Evolutionary conservation across 2,797 vertebrate species (phyloP), one percentile per base, ranked within the genome.

Genomic region (Rhabdomys pumilio): DNA sequence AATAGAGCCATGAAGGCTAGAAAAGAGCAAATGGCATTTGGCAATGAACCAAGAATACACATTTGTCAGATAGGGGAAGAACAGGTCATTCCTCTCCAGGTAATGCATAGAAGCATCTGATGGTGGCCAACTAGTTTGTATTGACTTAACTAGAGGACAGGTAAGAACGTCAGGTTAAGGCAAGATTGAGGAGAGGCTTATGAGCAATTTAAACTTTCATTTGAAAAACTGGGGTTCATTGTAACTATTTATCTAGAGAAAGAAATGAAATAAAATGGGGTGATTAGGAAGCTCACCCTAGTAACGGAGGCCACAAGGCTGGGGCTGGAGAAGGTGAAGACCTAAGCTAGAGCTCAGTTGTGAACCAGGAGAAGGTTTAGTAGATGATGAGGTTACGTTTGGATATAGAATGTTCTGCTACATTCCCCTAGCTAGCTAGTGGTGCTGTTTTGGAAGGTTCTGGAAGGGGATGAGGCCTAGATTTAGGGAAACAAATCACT

Each of bases 261-360:
- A 89, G 31, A 92, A 76, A 76, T 34, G 38, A 65, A 95, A 24
- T 88, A 90, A 96, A n/a, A 69, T 69, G 59, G 85, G 59, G 38
- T 88, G 57, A 47, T 85, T 80, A 81, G 63, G 93, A 96, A 92
- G 61, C 61, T 90, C 22, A n/a, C 53, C 61, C n/a, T 75, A 96
- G 44, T 44, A 85, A 13, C 47, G n/a, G 89, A 73, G 69, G 61
- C 9, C 86, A 72, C 92, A 79, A 83, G 10, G 19, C 13, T 22
- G 61, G 17, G 61, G 31, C 31, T 85, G 41, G 44, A 24, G 26
- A 57, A 95, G 20, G 59, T 44, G 22, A 75, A 94, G 38, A 80
- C 17, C 55, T 61, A 26, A 63, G 41, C 3, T 41, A 0, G 14
- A 47, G 34, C n/a, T 88, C 7, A 38, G 6, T 29, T 93, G n/a